Evolutionary conservation across 2,113 vertebrate genomes (phyloP).

Genomic region (Ginglymostoma cirratum): DNA sequence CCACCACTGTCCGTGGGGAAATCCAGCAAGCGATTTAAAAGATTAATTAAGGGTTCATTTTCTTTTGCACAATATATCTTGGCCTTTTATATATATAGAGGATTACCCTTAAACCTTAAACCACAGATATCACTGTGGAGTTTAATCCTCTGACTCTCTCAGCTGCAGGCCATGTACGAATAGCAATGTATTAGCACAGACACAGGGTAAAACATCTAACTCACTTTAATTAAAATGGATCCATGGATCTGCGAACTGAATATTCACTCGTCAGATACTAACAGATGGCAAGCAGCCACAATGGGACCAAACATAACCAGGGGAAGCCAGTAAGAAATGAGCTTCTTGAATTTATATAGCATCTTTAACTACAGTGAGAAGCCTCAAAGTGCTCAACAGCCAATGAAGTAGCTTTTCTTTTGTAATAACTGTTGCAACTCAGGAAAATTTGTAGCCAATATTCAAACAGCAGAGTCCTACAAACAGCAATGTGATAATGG

Average conservation of each 20-base stretch:
- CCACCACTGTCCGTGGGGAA: neutral
- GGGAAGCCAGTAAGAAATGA: neutral
- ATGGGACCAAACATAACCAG: neutral
- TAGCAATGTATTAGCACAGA: neutral
- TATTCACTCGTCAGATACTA: neutral
- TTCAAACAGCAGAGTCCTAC: neutral
- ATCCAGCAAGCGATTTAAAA: neutral
- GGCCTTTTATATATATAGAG: neutral
- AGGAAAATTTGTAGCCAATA: neutral
- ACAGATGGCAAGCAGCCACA: neutral
- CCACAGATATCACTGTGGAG: neutral
- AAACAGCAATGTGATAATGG: neutral
- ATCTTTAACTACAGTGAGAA: neutral
- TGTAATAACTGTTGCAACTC: no score
- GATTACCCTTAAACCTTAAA: slow-evolving; percentile 12
- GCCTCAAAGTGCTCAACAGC: neutral
- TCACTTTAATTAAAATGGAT: slow-evolving; percentile 27
- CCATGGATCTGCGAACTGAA: neutral
- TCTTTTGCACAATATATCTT: neutral
- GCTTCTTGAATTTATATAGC: neutral
- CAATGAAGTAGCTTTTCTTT: neutral
- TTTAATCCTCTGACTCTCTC: neutral
- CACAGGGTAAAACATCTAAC: neutral
- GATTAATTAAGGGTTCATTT: slow-evolving; percentile 7
- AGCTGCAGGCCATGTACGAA: neutral